phyloP scores from a whole-genome alignment of 1,140 invertebrate species.

The Bombus ignitus region DNA sequence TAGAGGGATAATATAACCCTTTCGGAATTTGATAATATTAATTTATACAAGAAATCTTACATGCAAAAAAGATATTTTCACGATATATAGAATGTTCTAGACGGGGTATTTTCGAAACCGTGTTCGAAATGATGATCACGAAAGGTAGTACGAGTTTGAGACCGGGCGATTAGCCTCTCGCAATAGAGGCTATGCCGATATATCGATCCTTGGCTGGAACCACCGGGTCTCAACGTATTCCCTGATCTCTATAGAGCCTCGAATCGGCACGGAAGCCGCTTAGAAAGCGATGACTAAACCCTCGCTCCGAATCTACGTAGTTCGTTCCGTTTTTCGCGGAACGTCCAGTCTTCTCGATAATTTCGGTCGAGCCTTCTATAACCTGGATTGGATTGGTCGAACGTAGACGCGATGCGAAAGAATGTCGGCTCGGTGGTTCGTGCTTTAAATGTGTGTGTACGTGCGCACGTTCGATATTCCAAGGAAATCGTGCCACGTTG shows the following conservation, averaged over 20 bases:
- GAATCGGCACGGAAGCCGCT: constrained; percentile 56
- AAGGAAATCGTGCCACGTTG: neutral
- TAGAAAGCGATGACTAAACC: constrained; percentile 62
- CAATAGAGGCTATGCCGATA: constrained; percentile 42
- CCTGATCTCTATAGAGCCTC: constrained; percentile 34
- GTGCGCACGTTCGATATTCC: neutral
- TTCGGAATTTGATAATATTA: neutral
- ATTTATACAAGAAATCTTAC: neutral
- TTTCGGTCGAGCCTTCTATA: constrained; percentile 63
- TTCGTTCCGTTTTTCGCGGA: constrained; percentile 50
- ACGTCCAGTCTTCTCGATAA: constrained; percentile 56
- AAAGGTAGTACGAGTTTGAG: constrained; percentile 15
- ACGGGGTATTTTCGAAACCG: neutral
- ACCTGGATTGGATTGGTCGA: constrained; percentile 56
- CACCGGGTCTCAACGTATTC: constrained; percentile 9
- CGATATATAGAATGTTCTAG: no score
- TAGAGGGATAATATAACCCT: neutral
- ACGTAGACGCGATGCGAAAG: constrained; percentile 53
- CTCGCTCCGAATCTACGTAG: constrained; percentile 37
- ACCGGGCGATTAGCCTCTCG: constrained; percentile 40
- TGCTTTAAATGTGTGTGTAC: neutral
- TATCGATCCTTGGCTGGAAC: constrained; percentile 40
- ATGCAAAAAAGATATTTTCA: neutral
- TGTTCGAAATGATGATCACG: neutral
- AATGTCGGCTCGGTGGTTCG: constrained; percentile 18